Percentiles rank a stretch among this genome's conserved stretches.
Evolutionary conservation across 1,140 invertebrate species (phyloP).

Genomic region (Elymnias hypermnestra): DNA sequence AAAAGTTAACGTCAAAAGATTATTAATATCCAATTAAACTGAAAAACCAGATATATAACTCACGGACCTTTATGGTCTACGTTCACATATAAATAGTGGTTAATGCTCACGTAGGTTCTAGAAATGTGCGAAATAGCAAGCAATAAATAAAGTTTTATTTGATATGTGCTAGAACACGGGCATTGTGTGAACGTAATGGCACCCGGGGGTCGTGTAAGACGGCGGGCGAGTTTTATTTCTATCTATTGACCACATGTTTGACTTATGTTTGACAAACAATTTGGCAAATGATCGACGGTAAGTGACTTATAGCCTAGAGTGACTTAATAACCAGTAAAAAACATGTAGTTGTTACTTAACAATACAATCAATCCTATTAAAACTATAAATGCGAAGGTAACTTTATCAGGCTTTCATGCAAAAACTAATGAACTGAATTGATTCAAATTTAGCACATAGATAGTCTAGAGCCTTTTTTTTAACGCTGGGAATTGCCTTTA

Average conservation of each 20-base stretch:
- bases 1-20: no score
- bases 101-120: conserved; percentile 19
- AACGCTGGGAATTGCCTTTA: no score
- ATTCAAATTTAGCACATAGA: no score
- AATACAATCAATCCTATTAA: no score
- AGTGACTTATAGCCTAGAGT: no score
- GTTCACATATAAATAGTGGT: conserved; percentile 18
- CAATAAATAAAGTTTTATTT: conserved; percentile 57
- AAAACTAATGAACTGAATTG: no score
- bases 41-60: background rate
- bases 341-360: no score
- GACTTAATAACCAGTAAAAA: no score
- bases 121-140: conserved; percentile 30
- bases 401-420: no score
- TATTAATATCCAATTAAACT: conserved; percentile 1
- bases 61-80: conserved; percentile 6
- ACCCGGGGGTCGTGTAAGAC: conserved; percentile 42
- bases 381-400: no score
- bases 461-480: no score
- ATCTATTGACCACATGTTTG: conserved; percentile 12
- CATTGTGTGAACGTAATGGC: conserved; percentile 37
- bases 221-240: conserved; percentile 38
- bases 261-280: background rate
- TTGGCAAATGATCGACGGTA: background rate
- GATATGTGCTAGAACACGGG: conserved; percentile 39